These are phyloP conservation scores for Tetrax tetrax DNA, from an alignment of 2,113 vertebrate species.

Conservation along the genomic window DNA sequence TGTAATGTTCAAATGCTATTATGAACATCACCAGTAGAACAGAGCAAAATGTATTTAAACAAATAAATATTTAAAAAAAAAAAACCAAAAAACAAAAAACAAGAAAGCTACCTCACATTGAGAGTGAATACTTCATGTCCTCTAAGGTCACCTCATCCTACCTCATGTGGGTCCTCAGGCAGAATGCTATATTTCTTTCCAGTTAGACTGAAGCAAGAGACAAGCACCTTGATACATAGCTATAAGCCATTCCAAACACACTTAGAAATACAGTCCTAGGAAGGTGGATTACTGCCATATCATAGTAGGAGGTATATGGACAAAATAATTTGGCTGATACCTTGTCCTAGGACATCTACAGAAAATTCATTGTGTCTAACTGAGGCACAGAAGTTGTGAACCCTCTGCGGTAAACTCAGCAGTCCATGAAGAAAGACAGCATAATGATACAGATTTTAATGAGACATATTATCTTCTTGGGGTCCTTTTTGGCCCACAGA, in stretches of 20 bases:
- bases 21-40: neutral
- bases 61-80: neutral
- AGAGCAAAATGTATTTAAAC: neutral
- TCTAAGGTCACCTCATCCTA: neutral
- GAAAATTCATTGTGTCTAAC: neutral
- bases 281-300: neutral
- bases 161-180: neutral
- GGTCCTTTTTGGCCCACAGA: neutral
- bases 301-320: neutral
- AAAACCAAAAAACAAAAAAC: too few relatives aligned
- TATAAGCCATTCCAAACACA: fast-evolving
- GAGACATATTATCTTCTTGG: neutral
- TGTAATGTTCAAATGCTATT: neutral
- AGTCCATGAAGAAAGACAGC: neutral
- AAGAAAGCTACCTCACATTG: neutral
- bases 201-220: neutral
- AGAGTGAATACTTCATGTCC: neutral
- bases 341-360: neutral
- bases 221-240: neutral
- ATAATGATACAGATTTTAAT: neutral
- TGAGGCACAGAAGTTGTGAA: neutral
- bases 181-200: neutral
- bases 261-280: neutral
- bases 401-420: neutral
- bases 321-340: neutral